Base-by-base conservation (phyloP, 2,888 invertebrate species). In the Aphodius granarius region DNA sequence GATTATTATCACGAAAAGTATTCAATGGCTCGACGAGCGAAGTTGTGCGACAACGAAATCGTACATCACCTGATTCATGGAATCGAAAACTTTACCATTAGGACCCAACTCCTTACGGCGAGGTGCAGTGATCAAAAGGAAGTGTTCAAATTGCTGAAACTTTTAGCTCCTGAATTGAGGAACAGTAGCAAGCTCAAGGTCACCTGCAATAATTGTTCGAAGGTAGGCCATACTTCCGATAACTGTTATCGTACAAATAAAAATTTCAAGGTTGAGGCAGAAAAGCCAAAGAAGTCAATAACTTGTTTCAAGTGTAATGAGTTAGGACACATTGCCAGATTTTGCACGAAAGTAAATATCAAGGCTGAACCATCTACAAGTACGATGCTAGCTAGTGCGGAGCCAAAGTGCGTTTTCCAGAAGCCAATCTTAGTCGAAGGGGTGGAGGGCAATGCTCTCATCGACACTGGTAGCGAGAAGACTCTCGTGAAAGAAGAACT, bases 301-400 rank as follows among this genome's bases (percentile, higher is more conserved):
- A 17, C 71, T 21, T 71, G 62, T 13, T 71, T 16, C 63, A 43
- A 5, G 0, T 73, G 66, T 17, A 73, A 73, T 13, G 66, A 63
- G 65, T 17, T 23, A 6, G 73, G 73, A 1, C 65, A 66, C 6
- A 23, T 23, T 23, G 23, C 23, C 6, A 4, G 23, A 23, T 23
- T 23, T 23, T 23, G 23, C 6, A 4, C 23, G 6, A 6, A 23
- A 6, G 5, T 23, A 5, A 23, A 6, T 23, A 6, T 23, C 23
- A 23, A 23, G 23, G 23, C 23, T 23, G 23, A 23, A 23, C 23
- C 23, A 5, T 23, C 23, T 5, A 23, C 5, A 23, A 6, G 5
- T 23, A 6, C 23, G 5, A 23, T 23, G 23, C 23, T 23, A 6
- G 23, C 6, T 5, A 23, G 23, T 23, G 23, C 4, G 6, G 23